Evolutionary conservation across 2,113 vertebrate species (phyloP), one percentile per base, ranked within the genome.

Genomic region (Uropsilus gracilis): DNA sequence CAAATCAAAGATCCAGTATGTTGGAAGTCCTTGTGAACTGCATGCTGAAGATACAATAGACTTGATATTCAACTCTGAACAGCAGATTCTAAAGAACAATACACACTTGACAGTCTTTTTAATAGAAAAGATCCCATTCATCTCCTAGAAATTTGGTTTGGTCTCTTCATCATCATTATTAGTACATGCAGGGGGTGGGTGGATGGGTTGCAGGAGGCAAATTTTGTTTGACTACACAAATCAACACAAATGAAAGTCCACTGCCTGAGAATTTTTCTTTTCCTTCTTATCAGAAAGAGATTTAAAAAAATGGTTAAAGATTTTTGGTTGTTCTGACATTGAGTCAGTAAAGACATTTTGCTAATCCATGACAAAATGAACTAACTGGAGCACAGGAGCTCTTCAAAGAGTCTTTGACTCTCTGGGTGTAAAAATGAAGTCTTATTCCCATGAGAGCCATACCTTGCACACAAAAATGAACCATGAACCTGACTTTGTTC

Each of bases 71-170:
- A 97, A 97, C 26, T 24, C 0, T 71, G 69, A 93, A 10, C 17
- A 92, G 53, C 93, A 97, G 37, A 42, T 97, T 85, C 34, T 95
- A 17, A 73, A 94, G 93, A 93, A 92, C 66, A 28, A 83, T 8
- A 97, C 97, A 5, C 96, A 90, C 57, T 97, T 90, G 95, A 95
- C 89, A 24, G 46, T 97, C 11, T 4, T 90, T 37, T 76, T 95
- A 64, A 30, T 97, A 53, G 69, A 84, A 64, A 88, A 86, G 28
- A 87, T 93, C 6, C 16, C n/a, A 0, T 94, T 94, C 28, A 59
- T n/a, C 34, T 93, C 59, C 28, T 96, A 97, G 90, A 83, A n/a
- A 37, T 34, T 50, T 37, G 6, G 37, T 24, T 64, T 53, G n/a
- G 24, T 72, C 5, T 77, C n/a, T 13, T 61, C 30, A 42, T 55